phyloP scores from a whole-genome alignment of 2,888 invertebrate genomes.

The Drosophila merina region DNA sequence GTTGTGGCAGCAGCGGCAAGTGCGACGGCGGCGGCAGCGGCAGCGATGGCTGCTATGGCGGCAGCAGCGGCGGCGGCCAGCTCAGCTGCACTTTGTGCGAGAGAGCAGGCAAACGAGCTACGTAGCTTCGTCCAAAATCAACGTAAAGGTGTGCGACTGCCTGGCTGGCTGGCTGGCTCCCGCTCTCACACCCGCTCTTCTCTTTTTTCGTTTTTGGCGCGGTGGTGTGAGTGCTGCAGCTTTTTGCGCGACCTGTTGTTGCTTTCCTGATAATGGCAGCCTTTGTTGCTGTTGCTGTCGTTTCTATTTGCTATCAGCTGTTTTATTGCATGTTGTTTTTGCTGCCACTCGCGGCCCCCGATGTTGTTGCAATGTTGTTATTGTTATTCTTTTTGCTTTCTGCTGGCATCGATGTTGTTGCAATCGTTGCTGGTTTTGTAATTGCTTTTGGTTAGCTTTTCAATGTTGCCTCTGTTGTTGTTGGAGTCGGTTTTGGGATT shows the following conservation, averaged over 20 bases:
- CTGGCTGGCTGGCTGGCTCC: slow-evolving; percentile 8
- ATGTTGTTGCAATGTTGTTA: slow-evolving; percentile 16
- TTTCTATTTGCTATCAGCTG: slow-evolving; percentile 76
- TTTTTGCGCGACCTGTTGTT: slow-evolving; percentile 71
- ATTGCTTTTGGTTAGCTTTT: slow-evolving; percentile 30
- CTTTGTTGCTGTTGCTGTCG: slow-evolving; percentile 51
- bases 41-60: slow-evolving; percentile 25
- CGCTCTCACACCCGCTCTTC: slow-evolving; percentile 32
- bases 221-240: slow-evolving; percentile 55
- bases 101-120: slow-evolving; percentile 48
- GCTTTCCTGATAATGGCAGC: slow-evolving; percentile 77
- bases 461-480: slow-evolving; percentile 25
- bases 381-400: not conserved
- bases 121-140: slow-evolving; percentile 73
- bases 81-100: slow-evolving; percentile 80
- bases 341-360: slow-evolving; percentile 19
- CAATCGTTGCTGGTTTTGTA: slow-evolving; percentile 3
- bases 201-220: slow-evolving; percentile 35
- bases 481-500: not conserved
- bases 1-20: slow-evolving; percentile 74
- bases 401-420: not conserved
- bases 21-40: slow-evolving; percentile 55
- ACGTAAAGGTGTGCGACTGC: slow-evolving; percentile 78
- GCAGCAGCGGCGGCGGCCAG: slow-evolving; percentile 67
- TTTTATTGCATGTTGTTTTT: slow-evolving; percentile 74